These are phyloP conservation scores for Cosmorhoe ocellata DNA, from an alignment of 2,888 invertebrate genomes.

Conservation along the genomic window DNA sequence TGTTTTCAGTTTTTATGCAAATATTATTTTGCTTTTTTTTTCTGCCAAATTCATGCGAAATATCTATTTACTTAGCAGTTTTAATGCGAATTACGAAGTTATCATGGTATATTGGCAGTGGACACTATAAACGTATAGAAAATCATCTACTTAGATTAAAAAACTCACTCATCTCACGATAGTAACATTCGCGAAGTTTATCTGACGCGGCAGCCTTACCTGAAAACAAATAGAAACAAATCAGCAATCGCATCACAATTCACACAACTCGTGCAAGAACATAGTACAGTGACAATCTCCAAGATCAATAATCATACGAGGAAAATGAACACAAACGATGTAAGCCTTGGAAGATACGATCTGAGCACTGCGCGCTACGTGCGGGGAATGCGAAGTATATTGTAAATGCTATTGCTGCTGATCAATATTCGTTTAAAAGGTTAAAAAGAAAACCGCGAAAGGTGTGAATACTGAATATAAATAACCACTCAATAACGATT, in stretches of 20 bases:
- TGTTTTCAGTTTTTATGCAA: too few relatives aligned
- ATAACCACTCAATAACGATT: background rate
- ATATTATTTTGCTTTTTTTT: too few relatives aligned
- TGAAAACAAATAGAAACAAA: slow-evolving; percentile 13
- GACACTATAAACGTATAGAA: too few relatives aligned
- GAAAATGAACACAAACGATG: slow-evolving; percentile 36
- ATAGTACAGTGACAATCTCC: slow-evolving; percentile 19
- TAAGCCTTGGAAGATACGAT: slow-evolving; percentile 21
- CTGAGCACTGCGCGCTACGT: background rate
- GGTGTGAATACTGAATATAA: too few relatives aligned
- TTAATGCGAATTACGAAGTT: too few relatives aligned
- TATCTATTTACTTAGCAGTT: too few relatives aligned
- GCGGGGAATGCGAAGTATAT: slow-evolving; percentile 9
- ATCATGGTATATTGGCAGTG: too few relatives aligned
- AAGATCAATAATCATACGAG: slow-evolving; percentile 29
- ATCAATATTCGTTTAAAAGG: too few relatives aligned
- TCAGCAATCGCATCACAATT: background rate
- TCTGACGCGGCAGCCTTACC: slow-evolving; percentile 11
- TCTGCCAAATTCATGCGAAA: too few relatives aligned
- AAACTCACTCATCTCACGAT: background rate
- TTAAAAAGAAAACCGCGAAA: too few relatives aligned
- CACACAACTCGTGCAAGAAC: slow-evolving; percentile 9
- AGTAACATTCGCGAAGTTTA: background rate
- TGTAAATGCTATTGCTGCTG: too few relatives aligned
- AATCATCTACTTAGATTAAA: background rate